These are phyloP conservation scores for Limosa lapponica DNA, from an alignment of 2,797 vertebrate genomes.

Conservation along the genomic window DNA sequence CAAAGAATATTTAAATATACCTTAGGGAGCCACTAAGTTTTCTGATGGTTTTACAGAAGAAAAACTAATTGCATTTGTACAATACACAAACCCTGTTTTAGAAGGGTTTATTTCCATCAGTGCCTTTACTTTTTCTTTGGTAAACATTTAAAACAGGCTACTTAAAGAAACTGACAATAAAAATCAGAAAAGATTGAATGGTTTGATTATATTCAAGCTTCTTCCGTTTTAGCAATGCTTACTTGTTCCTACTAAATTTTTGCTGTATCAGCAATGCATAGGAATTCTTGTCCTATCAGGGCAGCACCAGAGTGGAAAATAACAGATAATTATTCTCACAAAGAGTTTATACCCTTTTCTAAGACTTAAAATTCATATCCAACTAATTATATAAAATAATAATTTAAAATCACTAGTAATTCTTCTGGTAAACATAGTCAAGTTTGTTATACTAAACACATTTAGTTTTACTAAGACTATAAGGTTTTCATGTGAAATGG, in stretches of 20 bases:
- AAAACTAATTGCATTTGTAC: slow-evolving; percentile 46
- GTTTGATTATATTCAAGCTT: not conserved
- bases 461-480: slow-evolving; percentile 35
- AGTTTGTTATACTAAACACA: slow-evolving; percentile 31
- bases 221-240: not conserved
- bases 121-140: not conserved
- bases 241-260: not conserved
- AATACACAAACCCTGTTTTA: not conserved
- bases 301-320: not conserved
- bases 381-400: not conserved
- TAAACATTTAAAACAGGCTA: not conserved
- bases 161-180: not conserved
- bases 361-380: not conserved
- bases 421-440: slow-evolving; percentile 6
- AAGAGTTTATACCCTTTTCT: not conserved
- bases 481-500: slow-evolving; percentile 20
- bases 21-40: slow-evolving; percentile 41
- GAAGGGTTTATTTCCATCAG: not conserved
- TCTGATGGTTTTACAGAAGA: slow-evolving; percentile 29
- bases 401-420: slow-evolving; percentile 46
- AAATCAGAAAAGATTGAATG: not conserved
- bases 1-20: slow-evolving; percentile 61
- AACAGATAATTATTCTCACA: not conserved
- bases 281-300: not conserved
- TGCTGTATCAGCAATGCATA: not conserved